Evolutionary conservation across 2,797 vertebrate species (phyloP).

Genomic region (Brotogeris chrysoptera): DNA sequence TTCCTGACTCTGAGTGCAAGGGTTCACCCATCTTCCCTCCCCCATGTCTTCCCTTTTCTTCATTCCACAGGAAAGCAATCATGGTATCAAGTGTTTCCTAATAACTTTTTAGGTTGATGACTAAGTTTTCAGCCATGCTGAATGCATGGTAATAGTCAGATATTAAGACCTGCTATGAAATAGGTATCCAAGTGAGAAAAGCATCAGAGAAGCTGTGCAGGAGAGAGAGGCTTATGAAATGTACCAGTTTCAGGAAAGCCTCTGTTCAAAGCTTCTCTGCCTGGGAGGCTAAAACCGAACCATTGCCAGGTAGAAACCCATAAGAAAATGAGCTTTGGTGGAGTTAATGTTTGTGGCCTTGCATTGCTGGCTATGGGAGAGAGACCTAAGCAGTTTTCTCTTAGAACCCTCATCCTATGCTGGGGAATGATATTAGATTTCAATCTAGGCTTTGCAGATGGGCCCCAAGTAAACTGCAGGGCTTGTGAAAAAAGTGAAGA

Average conservation of each 20-base stretch:
- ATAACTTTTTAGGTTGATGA: slow-evolving; percentile 52
- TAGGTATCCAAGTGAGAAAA: slow-evolving; percentile 26
- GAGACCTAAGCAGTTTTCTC: not conserved
- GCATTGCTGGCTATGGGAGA: not conserved
- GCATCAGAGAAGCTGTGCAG: not conserved
- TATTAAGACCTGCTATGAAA: slow-evolving; percentile 13
- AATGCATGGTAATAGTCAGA: not conserved
- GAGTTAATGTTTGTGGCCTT: slow-evolving; percentile 24
- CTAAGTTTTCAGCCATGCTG: slow-evolving; percentile 59
- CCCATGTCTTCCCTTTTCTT: not conserved
- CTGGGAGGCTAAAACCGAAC: not conserved
- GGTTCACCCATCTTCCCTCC: not conserved
- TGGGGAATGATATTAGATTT: not conserved
- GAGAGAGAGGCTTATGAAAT: not conserved
- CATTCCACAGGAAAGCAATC: slow-evolving; percentile 41
- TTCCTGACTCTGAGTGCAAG: not conserved
- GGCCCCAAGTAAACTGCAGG: not conserved
- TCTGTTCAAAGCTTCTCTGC: not conserved
- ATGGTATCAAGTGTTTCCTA: slow-evolving; percentile 62
- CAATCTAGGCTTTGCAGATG: not conserved
- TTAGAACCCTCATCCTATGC: not conserved
- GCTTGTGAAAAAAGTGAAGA: not conserved
- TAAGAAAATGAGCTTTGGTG: slow-evolving; percentile 27
- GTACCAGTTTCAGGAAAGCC: not conserved
- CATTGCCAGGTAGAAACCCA: slow-evolving; percentile 23